Percentiles rank a stretch among this genome's conserved stretches.
These are phyloP conservation scores for Synergus japonicus DNA, from an alignment of 2,888 invertebrate genomes.

Conservation along the genomic window DNA sequence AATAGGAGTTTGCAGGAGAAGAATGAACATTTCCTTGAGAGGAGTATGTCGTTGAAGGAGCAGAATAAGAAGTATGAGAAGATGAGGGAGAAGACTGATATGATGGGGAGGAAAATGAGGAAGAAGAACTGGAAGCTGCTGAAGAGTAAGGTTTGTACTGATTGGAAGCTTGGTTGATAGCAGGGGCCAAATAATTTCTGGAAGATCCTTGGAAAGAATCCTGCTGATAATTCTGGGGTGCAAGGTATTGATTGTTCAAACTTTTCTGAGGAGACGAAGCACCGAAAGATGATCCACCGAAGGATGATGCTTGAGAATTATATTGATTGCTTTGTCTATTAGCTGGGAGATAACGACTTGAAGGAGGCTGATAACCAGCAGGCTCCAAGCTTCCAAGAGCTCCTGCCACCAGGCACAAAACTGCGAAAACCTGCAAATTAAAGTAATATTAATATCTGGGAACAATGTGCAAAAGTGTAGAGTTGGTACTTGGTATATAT, in stretches of 20 bases:
- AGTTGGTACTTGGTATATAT: too few species aligned
- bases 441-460: background rate
- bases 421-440: constrained; percentile 53
- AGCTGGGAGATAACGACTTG: constrained; percentile 44
- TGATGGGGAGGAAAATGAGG: background rate
- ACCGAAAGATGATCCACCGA: background rate
- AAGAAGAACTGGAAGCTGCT: constrained; percentile 5
- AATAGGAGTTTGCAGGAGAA: background rate
- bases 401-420: constrained; percentile 57
- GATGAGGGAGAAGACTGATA: background rate
- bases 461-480: too few species aligned
- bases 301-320: background rate
- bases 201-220: background rate
- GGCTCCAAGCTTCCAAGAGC: constrained; percentile 67
- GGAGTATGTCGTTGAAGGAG: background rate
- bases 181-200: background rate
- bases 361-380: constrained; percentile 63
- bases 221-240: background rate
- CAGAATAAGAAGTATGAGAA: background rate
- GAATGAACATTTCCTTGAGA: background rate
- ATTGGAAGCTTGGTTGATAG: background rate
- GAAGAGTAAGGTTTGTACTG: constrained; percentile 9
- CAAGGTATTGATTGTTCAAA: constrained; percentile 3
- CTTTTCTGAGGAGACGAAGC: constrained; percentile 10
- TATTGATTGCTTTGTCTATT: constrained; percentile 45